Percentiles rank a stretch among this genome's conserved stretches.
These are phyloP conservation scores for Blastomussa wellsi DNA, from an alignment of 92 coral and sea anemone species.

Conservation along the genomic window DNA sequence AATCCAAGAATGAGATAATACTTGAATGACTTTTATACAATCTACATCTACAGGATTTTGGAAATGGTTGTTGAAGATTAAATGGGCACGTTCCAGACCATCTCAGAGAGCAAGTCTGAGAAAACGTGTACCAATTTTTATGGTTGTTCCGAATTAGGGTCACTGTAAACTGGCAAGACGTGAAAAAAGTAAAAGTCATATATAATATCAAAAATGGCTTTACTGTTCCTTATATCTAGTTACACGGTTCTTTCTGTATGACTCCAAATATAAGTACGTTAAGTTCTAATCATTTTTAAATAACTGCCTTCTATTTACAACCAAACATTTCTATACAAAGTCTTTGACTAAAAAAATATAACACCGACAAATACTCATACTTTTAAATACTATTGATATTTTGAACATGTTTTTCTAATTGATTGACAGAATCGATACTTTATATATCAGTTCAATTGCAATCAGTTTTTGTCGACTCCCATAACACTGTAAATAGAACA, in stretches of 20 bases:
- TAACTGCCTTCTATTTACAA: not conserved
- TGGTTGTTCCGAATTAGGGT: not conserved
- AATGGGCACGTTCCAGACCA: not conserved
- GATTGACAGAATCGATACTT: not conserved
- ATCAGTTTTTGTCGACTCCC: not conserved
- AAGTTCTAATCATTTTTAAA: not conserved
- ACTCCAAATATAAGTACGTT: not conserved
- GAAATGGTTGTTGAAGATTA: not conserved
- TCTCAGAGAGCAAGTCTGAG: not conserved
- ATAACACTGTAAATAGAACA: too few species aligned
- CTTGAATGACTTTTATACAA: not conserved
- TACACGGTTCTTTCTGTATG: not conserved
- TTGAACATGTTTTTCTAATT: not conserved
- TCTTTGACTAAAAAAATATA: constrained; percentile 10
- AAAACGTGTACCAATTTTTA: too few species aligned
- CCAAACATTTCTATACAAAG: constrained; percentile 11
- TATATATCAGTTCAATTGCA: not conserved
- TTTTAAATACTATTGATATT: not conserved
- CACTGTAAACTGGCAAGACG: not conserved
- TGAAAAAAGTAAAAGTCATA: not conserved
- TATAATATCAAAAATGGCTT: not conserved
- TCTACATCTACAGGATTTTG: not conserved
- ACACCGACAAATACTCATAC: not conserved
- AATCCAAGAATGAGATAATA: not conserved
- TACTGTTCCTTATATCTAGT: not conserved